Base-by-base conservation (phyloP, 1,140 invertebrate genomes). In the Arctopsyche grandis region DNA sequence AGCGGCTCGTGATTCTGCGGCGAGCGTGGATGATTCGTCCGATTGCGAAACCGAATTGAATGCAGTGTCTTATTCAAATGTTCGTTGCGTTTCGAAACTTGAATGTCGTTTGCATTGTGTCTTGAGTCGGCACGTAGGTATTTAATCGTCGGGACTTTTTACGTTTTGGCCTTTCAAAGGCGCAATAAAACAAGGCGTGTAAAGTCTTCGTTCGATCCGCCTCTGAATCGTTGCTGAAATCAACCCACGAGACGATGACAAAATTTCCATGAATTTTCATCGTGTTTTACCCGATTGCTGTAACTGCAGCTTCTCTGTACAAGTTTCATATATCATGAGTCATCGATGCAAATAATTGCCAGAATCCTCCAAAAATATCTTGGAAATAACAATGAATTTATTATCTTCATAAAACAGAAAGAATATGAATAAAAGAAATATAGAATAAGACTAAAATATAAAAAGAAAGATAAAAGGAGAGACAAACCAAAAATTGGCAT, bases 41-140 rank as follows among this genome's bases (percentile, higher is more conserved):
- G 24, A 29, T 66, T 66, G 63, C 63, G 63, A 66, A 66, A 66
- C 24, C 4, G 63, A 24, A 66, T 66, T 29, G 21, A 66, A 66
- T 66, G 24, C 63, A 29, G 63, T 66, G 21, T 63, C 58, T 63
- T 24, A 66, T 66, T 66, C 63, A 22, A 66, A 66, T 52, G 48
- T 52, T 52, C 48, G 12, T 3, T 52, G 14, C 22, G 63, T 66
- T 66, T 66, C 63, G 63, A 26, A 66, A 66, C 63, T 12, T 16
- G 9, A 66, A 22, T 66, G 63, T 66, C 63, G 56, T 66, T 66
- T 24, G 63, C 21, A 66, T 66, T 66, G 63, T 66, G 24, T 66
- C 24, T 60, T 22, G 7, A 66, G 10, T 9, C 21, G 16, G 12
- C 63, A 60, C n/a, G 58, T 21, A 60, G 19, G 63, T 22, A 26